Conservation (phyloP, 2,888 invertebrate genomes). For the Rugalucina vietnamica region DNA sequence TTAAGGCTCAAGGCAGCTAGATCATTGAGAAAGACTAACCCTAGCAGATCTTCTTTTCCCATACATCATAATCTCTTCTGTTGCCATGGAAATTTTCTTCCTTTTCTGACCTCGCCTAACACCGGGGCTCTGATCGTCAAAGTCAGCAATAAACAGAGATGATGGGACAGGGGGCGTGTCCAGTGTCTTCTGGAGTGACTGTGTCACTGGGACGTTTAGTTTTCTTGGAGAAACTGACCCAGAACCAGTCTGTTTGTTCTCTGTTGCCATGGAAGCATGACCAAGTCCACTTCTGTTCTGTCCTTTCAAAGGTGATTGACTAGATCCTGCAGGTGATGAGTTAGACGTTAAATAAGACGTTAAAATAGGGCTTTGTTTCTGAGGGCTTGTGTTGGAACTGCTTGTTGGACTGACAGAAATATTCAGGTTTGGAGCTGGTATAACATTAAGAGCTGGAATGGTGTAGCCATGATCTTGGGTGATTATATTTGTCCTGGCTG, state of each 20-base stretch:
- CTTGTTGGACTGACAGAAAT: background rate
- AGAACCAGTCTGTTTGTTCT: background rate
- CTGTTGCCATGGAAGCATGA: conserved; percentile 25
- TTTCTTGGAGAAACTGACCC: background rate
- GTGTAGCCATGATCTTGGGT: background rate
- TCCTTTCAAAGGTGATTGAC: background rate
- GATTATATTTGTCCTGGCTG: background rate
- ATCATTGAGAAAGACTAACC: too few relatives aligned
- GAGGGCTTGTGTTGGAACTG: background rate
- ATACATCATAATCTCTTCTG: conserved; percentile 63
- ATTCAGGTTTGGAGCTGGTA: background rate
- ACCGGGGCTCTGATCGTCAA: conserved; percentile 50
- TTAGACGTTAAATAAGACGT: background rate
- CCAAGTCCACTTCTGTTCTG: background rate
- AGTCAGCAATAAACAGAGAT: conserved; percentile 32
- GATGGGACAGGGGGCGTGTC: background rate
- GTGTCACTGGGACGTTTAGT: conserved; percentile 26
- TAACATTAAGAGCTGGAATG: background rate
- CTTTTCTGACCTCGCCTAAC: conserved; percentile 58
- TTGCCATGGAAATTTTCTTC: conserved; percentile 56
- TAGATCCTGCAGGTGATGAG: background rate
- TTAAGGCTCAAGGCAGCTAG: too few relatives aligned
- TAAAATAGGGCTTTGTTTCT: background rate
- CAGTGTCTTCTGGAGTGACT: conserved; percentile 20
- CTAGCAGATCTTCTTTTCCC: conserved; percentile 79